Base-by-base conservation (phyloP, 1,140 invertebrate genomes). In the Macrocentrus cingulum region DNA sequence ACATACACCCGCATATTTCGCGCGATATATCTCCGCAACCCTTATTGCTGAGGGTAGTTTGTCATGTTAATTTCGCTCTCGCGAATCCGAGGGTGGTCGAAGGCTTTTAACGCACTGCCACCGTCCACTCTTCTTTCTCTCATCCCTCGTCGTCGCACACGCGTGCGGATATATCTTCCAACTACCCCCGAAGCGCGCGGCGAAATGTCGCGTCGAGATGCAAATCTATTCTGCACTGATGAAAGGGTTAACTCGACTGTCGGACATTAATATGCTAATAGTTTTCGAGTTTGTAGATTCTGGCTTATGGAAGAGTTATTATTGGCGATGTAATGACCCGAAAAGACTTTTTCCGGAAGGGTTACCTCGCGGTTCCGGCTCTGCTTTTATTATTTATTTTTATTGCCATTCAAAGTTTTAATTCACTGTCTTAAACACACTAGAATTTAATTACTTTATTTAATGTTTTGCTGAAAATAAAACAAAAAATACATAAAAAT, bases 261-360 rank as follows among this genome's bases (percentile, higher is more conserved):
- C 77, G 67, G 62, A 75, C 75, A 80, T 80, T 80, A 80, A 80
- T 80, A 80, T 80, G 78, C 76, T 80, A 80, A 80, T 80, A 80
- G 78, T 77, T 77, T 76, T 72, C 74, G 74, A 80, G 75, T 78
- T 75, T 79, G 69, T 66, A 71, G 75, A 79, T 76, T 76, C 72
- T 70, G 64, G 71, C 75, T 74, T 76, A 75, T 72, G 75, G n/a
- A n/a, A 76, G 71, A 76, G 74, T 76, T 75, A 79, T 80, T 78
- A 78, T 77, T 63, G 63, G 50, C 59, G 70, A n/a, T 64, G 72
- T 80, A 80, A 80, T 80, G 78, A 80, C 77, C 76, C 75, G 74
- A 70, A 75, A 79, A 77, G 65, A 70, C 71, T 79, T 79, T 79
- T 80, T 79, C 77, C 77, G 77, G 72, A 70, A 80, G 75, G 75